These are phyloP conservation scores for Syngnathus rostellatus DNA, from an alignment of 2,797 vertebrate species.

Conservation along the genomic window DNA sequence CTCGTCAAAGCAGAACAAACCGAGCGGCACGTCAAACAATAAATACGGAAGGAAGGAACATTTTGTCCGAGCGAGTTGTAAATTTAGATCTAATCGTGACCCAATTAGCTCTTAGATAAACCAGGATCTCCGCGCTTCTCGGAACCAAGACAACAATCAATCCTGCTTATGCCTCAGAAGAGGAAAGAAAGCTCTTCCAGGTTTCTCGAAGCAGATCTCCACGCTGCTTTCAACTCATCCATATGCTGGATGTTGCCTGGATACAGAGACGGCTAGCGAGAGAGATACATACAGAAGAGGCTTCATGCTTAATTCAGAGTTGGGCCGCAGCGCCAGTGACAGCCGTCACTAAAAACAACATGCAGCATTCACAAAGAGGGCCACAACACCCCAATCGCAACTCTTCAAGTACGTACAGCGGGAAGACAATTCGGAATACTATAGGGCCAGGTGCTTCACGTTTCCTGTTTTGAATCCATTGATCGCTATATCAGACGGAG, in stretches of 20 bases:
- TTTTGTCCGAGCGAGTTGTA: conserved; percentile 14
- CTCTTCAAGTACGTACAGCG: conserved; percentile 57
- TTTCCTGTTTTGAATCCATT: conserved; percentile 22
- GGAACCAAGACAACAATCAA: conserved; percentile 23
- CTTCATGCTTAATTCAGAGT: conserved; percentile 55
- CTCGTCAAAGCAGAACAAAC: conserved; percentile 30
- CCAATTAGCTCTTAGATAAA: conserved; percentile 18
- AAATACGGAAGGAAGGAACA: conserved; percentile 41
- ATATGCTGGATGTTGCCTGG: conserved; percentile 29
- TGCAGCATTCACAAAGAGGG: conserved; percentile 58
- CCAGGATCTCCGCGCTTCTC: conserved; percentile 4
- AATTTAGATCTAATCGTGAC: conserved; percentile 32
- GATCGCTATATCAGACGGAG: conserved; percentile 25
- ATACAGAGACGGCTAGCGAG: conserved; percentile 23
- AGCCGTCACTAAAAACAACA: conserved; percentile 39
- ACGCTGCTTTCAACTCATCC: conserved; percentile 33
- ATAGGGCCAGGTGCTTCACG: conserved; percentile 31
- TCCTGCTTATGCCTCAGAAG: conserved; percentile 25
- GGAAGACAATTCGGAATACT: conserved; percentile 52
- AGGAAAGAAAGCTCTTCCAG: conserved; percentile 21
- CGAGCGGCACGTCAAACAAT: conserved; percentile 42
- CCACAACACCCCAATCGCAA: conserved; percentile 41
- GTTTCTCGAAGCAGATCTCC: conserved; percentile 22
- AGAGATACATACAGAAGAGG: conserved; percentile 22
- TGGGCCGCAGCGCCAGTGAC: conserved; percentile 33